These are phyloP conservation scores for Girardia tigrina DNA, from an alignment of 2,888 invertebrate genomes.

Conservation along the genomic window DNA sequence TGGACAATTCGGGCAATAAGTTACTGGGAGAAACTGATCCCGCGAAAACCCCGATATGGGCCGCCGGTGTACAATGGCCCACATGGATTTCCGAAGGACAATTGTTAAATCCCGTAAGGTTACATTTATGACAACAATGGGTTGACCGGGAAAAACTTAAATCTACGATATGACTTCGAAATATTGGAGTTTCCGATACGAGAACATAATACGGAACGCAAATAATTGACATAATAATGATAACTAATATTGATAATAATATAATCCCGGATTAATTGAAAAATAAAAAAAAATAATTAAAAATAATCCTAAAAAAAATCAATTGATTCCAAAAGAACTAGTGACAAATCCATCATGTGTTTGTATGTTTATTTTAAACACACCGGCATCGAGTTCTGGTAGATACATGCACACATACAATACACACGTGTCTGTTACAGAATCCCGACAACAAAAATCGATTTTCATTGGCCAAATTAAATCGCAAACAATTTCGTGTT, in stretches of 20 bases:
- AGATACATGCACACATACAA: too few relatives aligned
- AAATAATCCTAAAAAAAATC: background rate
- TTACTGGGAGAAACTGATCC: background rate
- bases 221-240: background rate
- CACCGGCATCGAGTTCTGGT: too few relatives aligned
- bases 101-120: background rate
- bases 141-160: background rate
- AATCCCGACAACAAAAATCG: too few relatives aligned
- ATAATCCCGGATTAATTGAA: too few relatives aligned
- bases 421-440: too few relatives aligned
- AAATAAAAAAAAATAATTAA: too few relatives aligned
- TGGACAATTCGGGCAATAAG: background rate
- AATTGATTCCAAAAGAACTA: background rate
- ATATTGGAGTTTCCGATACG: background rate
- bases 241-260: too few relatives aligned
- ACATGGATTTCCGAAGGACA: conserved; percentile 2
- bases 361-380: background rate
- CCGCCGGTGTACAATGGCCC: background rate
- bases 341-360: background rate
- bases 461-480: too few relatives aligned
- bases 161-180: conserved; percentile 1
- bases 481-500: too few relatives aligned
- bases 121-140: conserved; percentile 13
- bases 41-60: conserved; percentile 15
- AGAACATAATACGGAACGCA: conserved; percentile 19